Base-by-base conservation (phyloP, 2,888 invertebrate genomes). In the Scaptomyza polygonia region DNA sequence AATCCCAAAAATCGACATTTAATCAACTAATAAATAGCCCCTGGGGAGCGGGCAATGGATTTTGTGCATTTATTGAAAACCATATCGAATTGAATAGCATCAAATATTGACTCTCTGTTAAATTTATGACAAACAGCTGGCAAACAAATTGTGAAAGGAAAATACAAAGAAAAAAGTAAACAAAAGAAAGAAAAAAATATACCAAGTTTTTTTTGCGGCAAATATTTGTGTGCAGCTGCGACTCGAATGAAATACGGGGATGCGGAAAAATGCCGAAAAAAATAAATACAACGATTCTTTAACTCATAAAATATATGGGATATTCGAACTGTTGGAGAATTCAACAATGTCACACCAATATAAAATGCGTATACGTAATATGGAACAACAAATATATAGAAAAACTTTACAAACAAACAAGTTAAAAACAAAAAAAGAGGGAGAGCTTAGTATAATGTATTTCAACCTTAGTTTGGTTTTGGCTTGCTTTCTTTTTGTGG, bases 21-120 rank as follows among this genome's bases (percentile, higher is more conserved):
- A 67, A 73, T 67, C 51, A 70, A 61, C 44, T 56, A 34, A 32
- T 43, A n/a, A 34, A 40, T 47, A 18, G 9, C 27, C 36, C 7
- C 12, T 12, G 12, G 39, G n/a, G n/a, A n/a, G n/a, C n/a, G n/a
- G n/a, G 8, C 11, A 12, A 16, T 29, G 34, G 29, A 16, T 44
- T 36, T 25, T 30, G 45, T 14, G n/a, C 32, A 45, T 52, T 59
- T 44, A 57, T 52, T 40, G 54, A 25, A 52, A 63, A 57, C 25
- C 34, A 27, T 12, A 32, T 36, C 40, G 42, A 45, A 61, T 59
- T 48, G 66, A 68, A 74, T 74, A 75, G 67, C 70, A 81, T 83
- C 66, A 86, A 86, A 86, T 86, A 82, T 82, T 86, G 86, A 86
- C 72, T 72, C 68, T 69, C 81, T 84, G 75, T 84, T 77, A 65